These are phyloP conservation scores for Ictalurus furcatus DNA, from an alignment of 2,113 vertebrate genomes.

Conservation along the genomic window DNA sequence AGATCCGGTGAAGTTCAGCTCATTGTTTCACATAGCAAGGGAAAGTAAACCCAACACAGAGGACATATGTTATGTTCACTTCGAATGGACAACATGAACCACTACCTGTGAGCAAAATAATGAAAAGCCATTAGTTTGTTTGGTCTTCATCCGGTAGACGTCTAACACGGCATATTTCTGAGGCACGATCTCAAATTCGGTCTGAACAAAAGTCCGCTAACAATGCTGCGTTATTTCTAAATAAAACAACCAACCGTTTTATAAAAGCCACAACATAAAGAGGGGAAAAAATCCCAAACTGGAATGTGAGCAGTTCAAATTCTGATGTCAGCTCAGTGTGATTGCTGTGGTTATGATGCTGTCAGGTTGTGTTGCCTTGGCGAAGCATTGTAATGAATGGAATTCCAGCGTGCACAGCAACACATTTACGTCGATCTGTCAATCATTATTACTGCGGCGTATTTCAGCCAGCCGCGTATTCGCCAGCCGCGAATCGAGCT, in stretches of 20 bases:
- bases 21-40: constrained; percentile 62
- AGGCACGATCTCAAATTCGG: neutral
- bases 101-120: constrained; percentile 42
- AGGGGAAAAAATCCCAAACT: neutral
- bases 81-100: constrained; percentile 53
- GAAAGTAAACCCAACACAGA: constrained; percentile 49
- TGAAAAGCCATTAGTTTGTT: constrained; percentile 49
- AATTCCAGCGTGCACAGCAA: constrained; percentile 31
- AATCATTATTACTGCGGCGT: constrained; percentile 42
- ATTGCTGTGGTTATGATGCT: constrained; percentile 40
- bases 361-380: constrained; percentile 31
- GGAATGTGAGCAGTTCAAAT: constrained; percentile 36
- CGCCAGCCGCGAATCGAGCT: constrained; percentile 23
- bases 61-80: constrained; percentile 48
- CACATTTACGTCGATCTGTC: constrained; percentile 45
- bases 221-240: neutral
- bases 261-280: neutral
- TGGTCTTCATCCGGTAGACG: neutral
- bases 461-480: constrained; percentile 6
- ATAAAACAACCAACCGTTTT: constrained; percentile 12
- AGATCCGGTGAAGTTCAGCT: constrained; percentile 61
- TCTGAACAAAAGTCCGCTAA: neutral
- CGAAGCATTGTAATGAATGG: constrained; percentile 43
- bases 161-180: constrained; percentile 6
- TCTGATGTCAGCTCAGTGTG: constrained; percentile 22